These are phyloP conservation scores for Heliothis peltigera DNA, from an alignment of 2,888 invertebrate genomes.

Conservation along the genomic window DNA sequence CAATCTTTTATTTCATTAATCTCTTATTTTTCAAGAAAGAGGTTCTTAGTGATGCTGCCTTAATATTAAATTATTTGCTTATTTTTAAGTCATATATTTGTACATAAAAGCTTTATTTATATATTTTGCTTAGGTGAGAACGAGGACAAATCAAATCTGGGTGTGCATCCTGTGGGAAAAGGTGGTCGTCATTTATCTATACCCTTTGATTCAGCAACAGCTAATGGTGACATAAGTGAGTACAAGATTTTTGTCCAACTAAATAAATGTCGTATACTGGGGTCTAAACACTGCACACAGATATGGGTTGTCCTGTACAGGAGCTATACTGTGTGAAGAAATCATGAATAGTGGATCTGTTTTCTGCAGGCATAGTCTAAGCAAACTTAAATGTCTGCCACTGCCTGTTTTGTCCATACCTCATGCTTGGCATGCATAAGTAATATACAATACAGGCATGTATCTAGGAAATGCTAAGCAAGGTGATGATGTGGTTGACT, in stretches of 20 bases:
- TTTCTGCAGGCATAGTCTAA: background rate
- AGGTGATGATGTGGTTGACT: too few relatives aligned
- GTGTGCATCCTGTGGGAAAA: constrained; percentile 77
- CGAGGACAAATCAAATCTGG: constrained; percentile 77
- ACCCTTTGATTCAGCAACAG: constrained; percentile 83
- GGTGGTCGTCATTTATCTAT: constrained; percentile 85
- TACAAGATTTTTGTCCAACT: constrained; percentile 57
- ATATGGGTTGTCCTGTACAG: constrained; percentile 48
- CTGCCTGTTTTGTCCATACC: too few relatives aligned
- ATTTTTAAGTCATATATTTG: constrained; percentile 18
- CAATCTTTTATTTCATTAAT: constrained; percentile 2
- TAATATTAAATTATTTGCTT: background rate
- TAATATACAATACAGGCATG: too few relatives aligned
- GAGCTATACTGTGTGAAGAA: background rate
- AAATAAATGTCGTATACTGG: constrained; percentile 10
- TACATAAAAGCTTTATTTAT: constrained; percentile 50
- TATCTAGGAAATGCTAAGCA: too few relatives aligned
- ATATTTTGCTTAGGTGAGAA: constrained; percentile 79
- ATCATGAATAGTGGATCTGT: background rate
- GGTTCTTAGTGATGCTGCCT: background rate
- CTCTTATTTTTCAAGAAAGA: too few relatives aligned
- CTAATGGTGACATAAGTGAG: constrained; percentile 86
- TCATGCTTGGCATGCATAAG: too few relatives aligned
- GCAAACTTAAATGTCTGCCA: too few relatives aligned
- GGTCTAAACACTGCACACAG: constrained; percentile 37